phyloP scores from a whole-genome alignment of 2,113 vertebrate genomes.

The Hydrochoerus hydrochaeris region DNA sequence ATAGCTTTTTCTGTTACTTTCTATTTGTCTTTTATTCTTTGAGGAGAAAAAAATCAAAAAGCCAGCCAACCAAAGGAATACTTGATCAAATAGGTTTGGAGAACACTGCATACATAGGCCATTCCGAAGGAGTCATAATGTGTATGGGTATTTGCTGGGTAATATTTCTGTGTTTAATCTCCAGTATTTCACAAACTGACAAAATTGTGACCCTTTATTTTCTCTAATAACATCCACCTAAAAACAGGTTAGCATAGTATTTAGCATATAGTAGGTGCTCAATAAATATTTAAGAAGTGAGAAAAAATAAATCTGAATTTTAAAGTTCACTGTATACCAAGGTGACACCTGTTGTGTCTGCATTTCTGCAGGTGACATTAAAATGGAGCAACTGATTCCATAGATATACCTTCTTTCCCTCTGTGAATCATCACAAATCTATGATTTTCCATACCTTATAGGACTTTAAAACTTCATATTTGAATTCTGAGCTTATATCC shows the following conservation, averaged over 20 bases:
- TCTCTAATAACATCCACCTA: neutral
- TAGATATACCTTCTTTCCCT: neutral
- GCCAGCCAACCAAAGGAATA: neutral
- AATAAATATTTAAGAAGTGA: constrained; percentile 28
- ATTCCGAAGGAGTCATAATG: neutral
- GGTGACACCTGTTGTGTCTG: neutral
- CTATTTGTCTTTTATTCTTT: neutral
- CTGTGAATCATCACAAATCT: neutral
- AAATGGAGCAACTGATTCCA: neutral
- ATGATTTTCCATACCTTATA: neutral
- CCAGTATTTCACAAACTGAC: neutral
- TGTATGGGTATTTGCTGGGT: neutral
- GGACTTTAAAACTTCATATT: neutral
- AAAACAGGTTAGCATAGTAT: neutral
- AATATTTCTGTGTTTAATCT: neutral
- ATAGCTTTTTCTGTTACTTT: neutral
- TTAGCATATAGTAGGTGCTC: neutral
- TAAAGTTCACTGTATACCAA: neutral
- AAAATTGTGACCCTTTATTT: constrained; percentile 3
- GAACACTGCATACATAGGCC: neutral
- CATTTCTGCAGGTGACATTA: neutral
- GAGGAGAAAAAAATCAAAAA: neutral
- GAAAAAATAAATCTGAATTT: neutral
- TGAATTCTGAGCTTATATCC: neutral
- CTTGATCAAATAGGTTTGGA: neutral